These are phyloP conservation scores for Melanostoma mellinum DNA, from an alignment of 2,888 invertebrate genomes.

Conservation along the genomic window DNA sequence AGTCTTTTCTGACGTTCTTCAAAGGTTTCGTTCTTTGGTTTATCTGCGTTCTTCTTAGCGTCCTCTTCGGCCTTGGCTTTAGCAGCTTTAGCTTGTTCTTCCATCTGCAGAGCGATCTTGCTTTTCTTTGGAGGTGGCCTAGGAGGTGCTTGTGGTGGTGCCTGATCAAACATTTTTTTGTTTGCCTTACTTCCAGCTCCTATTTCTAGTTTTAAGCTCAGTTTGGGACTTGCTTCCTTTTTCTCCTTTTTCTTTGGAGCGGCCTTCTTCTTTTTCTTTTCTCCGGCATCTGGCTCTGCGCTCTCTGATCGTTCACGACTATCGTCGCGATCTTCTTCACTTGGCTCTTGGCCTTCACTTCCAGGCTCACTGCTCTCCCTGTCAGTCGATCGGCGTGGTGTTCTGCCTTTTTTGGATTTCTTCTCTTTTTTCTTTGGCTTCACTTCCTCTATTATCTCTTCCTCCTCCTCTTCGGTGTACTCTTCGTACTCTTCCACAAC, in stretches of 20 bases:
- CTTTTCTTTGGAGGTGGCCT: slow-evolving; percentile 81
- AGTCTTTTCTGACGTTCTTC: slow-evolving; percentile 80
- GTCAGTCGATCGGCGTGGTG: slow-evolving; percentile 77
- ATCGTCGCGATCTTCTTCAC: slow-evolving; percentile 76
- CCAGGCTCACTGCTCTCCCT: slow-evolving; percentile 75
- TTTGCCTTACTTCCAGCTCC: slow-evolving; percentile 80
- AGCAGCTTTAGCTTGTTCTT: slow-evolving; percentile 81
- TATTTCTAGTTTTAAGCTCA: slow-evolving; percentile 80
- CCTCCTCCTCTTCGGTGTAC: slow-evolving; percentile 78
- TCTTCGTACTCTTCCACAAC: slow-evolving; percentile 82
- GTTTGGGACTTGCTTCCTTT: slow-evolving; percentile 80
- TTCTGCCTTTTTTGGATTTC: slow-evolving; percentile 76
- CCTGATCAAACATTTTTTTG: slow-evolving; percentile 81
- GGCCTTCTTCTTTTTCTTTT: slow-evolving; percentile 80
- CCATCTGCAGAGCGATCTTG: slow-evolving; percentile 80
- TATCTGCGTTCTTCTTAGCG: slow-evolving; percentile 77
- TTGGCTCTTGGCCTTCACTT: slow-evolving; percentile 74
- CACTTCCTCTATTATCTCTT: slow-evolving; percentile 78
- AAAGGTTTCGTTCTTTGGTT: slow-evolving; percentile 79
- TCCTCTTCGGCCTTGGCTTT: slow-evolving; percentile 80
- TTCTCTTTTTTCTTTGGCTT: slow-evolving; percentile 80
- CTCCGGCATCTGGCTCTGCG: slow-evolving; percentile 76
- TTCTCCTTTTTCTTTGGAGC: slow-evolving; percentile 80
- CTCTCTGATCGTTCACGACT: slow-evolving; percentile 75
- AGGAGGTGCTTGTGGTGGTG: slow-evolving; percentile 75